These are phyloP conservation scores for Holacanthus passer DNA, from an alignment of 2,113 vertebrate species.

Conservation along the genomic window DNA sequence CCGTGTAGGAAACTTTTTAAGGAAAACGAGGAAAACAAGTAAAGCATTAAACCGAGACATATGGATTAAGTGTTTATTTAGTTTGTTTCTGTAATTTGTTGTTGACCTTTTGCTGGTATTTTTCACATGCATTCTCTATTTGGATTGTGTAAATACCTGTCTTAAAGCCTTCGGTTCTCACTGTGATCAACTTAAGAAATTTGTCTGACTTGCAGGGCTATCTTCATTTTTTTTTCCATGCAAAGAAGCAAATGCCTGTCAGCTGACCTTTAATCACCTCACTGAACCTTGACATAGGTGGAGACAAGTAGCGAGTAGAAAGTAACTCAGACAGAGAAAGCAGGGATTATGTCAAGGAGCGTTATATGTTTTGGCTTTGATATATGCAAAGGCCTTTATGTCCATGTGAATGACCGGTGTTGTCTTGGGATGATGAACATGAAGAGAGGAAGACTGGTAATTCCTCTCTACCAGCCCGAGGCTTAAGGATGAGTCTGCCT, in stretches of 20 bases:
- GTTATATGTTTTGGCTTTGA: conserved; percentile 55
- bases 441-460: conserved; percentile 22
- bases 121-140: no score
- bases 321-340: conserved; percentile 10
- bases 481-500: conserved; percentile 33
- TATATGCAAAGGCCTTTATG: conserved; percentile 55
- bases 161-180: neutral
- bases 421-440: conserved; percentile 41
- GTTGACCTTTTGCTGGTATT: no score
- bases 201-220: neutral
- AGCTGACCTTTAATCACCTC: conserved; percentile 30
- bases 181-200: neutral
- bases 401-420: conserved; percentile 45
- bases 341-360: conserved; percentile 46
- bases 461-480: conserved; percentile 14
- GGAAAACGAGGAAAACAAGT: no score
- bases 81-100: no score
- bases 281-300: conserved; percentile 34
- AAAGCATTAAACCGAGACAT: no score
- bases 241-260: conserved; percentile 12
- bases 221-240: conserved; percentile 24
- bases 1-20: no score
- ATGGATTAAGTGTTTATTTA: no score
- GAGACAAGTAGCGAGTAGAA: neutral
- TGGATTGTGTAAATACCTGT: no score